Conservation (phyloP, 2,797 vertebrate species). For the Heliangelus exortis region DNA sequence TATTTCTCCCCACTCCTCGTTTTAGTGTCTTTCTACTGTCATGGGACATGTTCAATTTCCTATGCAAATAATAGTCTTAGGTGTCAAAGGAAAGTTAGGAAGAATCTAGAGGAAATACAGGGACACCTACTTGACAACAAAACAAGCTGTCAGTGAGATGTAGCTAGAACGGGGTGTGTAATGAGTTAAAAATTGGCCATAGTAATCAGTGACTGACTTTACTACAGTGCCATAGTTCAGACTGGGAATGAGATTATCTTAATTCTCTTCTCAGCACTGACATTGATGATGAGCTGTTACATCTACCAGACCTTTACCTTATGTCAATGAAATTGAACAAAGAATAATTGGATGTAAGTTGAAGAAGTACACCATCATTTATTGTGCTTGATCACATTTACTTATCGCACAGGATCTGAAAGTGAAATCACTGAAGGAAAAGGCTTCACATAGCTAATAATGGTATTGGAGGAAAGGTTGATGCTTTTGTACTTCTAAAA, state of each 20-base stretch:
- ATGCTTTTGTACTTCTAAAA: not conserved
- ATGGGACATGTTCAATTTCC: not conserved
- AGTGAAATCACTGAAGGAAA: not conserved
- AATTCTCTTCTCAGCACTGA: not conserved
- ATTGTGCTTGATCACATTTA: not conserved
- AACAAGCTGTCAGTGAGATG: not conserved
- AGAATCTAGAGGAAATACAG: not conserved
- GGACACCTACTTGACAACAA: not conserved
- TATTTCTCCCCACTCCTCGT: not conserved
- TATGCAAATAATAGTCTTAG: not conserved
- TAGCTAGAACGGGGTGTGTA: not conserved
- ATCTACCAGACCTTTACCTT: not conserved
- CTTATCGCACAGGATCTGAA: not conserved
- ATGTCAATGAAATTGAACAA: not conserved
- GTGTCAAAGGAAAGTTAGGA: not conserved
- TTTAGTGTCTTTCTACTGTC: not conserved
- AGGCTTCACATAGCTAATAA: not conserved
- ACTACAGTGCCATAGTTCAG: not conserved
- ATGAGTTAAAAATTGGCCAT: not conserved
- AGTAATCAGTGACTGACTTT: not conserved
- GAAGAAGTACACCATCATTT: not conserved
- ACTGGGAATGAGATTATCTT: not conserved
- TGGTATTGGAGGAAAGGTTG: not conserved
- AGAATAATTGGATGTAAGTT: not conserved
- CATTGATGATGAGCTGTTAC: not conserved